These are phyloP conservation scores for Agraylea sexmaculata DNA, from an alignment of 1,140 invertebrate genomes.

Conservation along the genomic window DNA sequence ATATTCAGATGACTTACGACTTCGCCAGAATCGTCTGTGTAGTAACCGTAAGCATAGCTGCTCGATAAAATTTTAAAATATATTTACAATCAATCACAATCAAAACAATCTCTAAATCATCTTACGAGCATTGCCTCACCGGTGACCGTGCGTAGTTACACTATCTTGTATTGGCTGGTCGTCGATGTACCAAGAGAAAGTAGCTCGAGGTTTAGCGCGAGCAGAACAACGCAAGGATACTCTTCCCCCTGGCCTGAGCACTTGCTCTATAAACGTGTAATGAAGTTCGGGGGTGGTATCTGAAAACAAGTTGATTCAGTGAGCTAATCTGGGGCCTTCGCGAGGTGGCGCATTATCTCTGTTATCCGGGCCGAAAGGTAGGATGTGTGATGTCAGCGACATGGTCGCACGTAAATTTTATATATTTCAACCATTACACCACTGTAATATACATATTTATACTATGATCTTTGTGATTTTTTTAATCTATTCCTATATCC, in stretches of 20 bases:
- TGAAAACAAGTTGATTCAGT: conserved; percentile 23
- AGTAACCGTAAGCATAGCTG: conserved; percentile 15
- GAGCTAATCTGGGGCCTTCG: neutral
- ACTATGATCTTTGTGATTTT: neutral
- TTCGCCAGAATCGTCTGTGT: conserved; percentile 22
- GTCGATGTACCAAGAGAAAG: conserved; percentile 65
- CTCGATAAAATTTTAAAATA: conserved; percentile 5
- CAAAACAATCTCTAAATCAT: neutral
- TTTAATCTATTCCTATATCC: neutral
- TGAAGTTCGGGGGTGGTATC: conserved; percentile 59
- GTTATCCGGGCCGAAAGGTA: neutral
- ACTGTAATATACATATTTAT: neutral
- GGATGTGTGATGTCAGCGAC: neutral
- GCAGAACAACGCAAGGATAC: conserved; percentile 65
- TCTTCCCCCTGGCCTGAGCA: conserved; percentile 54
- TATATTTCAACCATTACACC: neutral
- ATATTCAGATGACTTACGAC: conserved; percentile 31
- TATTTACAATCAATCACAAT: conserved; percentile 2
- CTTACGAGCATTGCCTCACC: conserved; percentile 13
- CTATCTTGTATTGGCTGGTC: conserved; percentile 43
- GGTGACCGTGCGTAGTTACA: conserved; percentile 26
- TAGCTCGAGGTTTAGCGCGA: conserved; percentile 63
- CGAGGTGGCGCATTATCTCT: neutral
- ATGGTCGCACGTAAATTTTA: neutral
- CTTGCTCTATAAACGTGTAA: conserved; percentile 66